Evolutionary conservation across 2,888 invertebrate genomes (phyloP).

Genomic region (Lobophora halterata): DNA sequence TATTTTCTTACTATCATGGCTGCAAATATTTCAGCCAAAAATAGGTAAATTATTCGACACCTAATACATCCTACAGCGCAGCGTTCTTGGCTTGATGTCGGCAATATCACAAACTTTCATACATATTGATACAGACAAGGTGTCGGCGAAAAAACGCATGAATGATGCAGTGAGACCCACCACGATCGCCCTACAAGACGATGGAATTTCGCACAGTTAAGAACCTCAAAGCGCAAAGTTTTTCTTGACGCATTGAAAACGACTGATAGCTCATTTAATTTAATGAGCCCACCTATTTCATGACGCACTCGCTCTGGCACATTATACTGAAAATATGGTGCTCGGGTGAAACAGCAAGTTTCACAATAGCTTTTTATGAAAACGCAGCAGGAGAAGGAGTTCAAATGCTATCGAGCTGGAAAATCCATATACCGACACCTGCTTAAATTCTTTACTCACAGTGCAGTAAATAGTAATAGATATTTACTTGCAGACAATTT

Average conservation of each 20-base stretch:
- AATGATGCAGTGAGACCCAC: slow-evolving; percentile 77
- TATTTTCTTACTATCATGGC: slow-evolving; percentile 6
- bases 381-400: neutral
- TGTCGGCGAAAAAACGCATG: slow-evolving; percentile 74
- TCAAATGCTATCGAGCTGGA: neutral
- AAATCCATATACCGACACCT: neutral
- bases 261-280: slow-evolving; percentile 74
- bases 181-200: slow-evolving; percentile 65
- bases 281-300: slow-evolving; percentile 59
- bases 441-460: slow-evolving; percentile 1
- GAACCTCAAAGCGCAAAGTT: slow-evolving; percentile 62
- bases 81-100: slow-evolving; percentile 40
- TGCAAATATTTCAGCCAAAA: slow-evolving; percentile 13
- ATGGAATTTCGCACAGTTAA: slow-evolving; percentile 72
- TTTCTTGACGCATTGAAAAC: slow-evolving; percentile 62
- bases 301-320: slow-evolving; percentile 23
- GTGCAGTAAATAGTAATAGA: neutral
- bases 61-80: slow-evolving; percentile 8
- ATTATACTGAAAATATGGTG: slow-evolving; percentile 26
- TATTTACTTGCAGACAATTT: neutral
- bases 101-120: slow-evolving; percentile 63
- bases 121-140: slow-evolving; percentile 75
- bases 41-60: slow-evolving; percentile 13
- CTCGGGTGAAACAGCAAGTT: slow-evolving; percentile 7
- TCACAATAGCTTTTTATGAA: slow-evolving; percentile 2